Evolutionary conservation across 2,113 vertebrate species (phyloP), one percentile per base, ranked within the genome.

Genomic region (Xiphorhynchus elegans): DNA sequence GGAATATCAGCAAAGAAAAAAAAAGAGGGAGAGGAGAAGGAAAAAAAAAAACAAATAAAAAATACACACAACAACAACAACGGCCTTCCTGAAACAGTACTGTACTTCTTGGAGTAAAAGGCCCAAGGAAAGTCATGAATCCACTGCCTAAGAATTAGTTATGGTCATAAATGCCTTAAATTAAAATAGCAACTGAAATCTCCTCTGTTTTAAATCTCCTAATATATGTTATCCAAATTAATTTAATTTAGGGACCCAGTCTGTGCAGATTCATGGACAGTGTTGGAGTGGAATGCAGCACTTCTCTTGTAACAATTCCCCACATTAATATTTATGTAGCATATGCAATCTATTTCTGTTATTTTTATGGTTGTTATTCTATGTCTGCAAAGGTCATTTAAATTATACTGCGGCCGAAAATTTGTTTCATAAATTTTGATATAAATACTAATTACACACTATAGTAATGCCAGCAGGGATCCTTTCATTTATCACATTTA

Each of bases 361-460:
- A 97, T 98, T 98, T 98, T 98, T 98, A 98, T 98, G 98, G 97
- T 97, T 98, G 97, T 98, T 98, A 98, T 98, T 98, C 97, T 97
- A 96, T 91, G 91, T 97, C 97, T 97, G 97, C 97, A 98, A 98
- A 98, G 97, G 97, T 97, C 98, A 97, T 98, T 98, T 98, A 98
- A 98, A 98, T 98, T 98, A 98, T 98, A 98, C 96, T 97, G 97
- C 95, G 92, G 94, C 96, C 96, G 93, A 98, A 98, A 98, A 98
- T 98, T 98, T 98, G 97, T 98, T 98, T 98, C 97, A 98, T 97
- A 98, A 98, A 98, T 98, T 97, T 98, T 97, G 97, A 98, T 98
- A 98, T 98, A 98, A 98, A 98, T 98, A 98, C 97, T 98, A 98
- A 98, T 98, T 98, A 98, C 97, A 97, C 94, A 95, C 96, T 97